phyloP scores from a whole-genome alignment of 2,797 vertebrate species.

The Onychomys torridus region DNA sequence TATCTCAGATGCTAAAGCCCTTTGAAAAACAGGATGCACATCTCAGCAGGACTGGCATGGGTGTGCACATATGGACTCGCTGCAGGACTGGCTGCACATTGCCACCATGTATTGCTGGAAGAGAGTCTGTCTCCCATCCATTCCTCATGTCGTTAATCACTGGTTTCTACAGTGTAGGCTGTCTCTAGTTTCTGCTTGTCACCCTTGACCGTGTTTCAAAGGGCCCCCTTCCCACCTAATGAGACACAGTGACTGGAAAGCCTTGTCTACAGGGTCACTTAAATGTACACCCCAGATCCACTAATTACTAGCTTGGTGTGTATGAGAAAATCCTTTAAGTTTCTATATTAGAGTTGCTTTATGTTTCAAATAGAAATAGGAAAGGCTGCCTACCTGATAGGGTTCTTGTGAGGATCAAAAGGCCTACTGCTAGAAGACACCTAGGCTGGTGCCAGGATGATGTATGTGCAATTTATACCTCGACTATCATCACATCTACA shows the following conservation, averaged over 20 bases:
- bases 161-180: neutral
- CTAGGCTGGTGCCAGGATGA: neutral
- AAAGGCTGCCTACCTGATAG: neutral
- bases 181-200: slow-evolving; percentile 36
- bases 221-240: neutral
- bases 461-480: too few relatives aligned
- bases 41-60: rapidly evolving
- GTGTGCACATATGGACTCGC: neutral
- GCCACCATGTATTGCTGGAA: slow-evolving; percentile 47
- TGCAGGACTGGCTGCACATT: rapidly evolving
- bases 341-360: neutral
- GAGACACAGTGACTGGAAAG: neutral
- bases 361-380: neutral
- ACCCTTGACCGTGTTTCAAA: neutral
- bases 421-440: neutral
- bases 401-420: slow-evolving; percentile 65
- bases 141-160: slow-evolving; percentile 74
- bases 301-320: neutral
- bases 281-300: neutral
- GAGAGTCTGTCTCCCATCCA: slow-evolving; percentile 56
- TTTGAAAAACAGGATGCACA: neutral
- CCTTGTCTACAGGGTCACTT: neutral
- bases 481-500: neutral
- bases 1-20: neutral
- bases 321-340: neutral